phyloP scores from a whole-genome alignment of 2,888 invertebrate genomes.

The Synergus gifuensis region DNA sequence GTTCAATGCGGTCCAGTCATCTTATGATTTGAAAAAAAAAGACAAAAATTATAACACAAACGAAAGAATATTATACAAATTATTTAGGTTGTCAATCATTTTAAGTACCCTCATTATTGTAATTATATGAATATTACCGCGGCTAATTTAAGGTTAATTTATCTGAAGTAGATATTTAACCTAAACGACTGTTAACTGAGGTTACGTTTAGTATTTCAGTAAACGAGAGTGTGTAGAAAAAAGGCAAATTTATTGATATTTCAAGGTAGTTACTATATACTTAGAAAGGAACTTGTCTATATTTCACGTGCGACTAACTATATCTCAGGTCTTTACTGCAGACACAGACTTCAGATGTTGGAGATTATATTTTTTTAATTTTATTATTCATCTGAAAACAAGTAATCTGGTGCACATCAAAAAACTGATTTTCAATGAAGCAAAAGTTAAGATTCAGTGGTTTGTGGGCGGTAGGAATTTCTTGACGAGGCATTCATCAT shows the following conservation, averaged over 20 bases:
- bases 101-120: background rate
- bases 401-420: background rate
- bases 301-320: too few relatives aligned
- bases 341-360: background rate
- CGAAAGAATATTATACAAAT: background rate
- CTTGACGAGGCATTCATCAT: constrained; percentile 35
- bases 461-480: constrained; percentile 26
- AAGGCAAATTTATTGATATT: constrained; percentile 33
- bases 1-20: background rate
- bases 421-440: background rate
- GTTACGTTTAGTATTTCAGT: constrained; percentile 39
- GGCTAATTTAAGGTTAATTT: background rate
- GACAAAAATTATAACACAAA: background rate
- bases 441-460: constrained; percentile 15
- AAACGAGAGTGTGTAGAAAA: constrained; percentile 29
- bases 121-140: constrained; percentile 9
- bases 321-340: constrained; percentile 21
- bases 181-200: constrained; percentile 30
- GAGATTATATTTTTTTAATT: background rate
- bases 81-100: background rate
- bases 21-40: background rate
- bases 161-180: constrained; percentile 18
- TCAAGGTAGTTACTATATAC: constrained; percentile 5
- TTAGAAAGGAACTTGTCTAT: constrained; percentile 24
- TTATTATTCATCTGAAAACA: background rate